These are phyloP conservation scores for Morpho deidamia DNA, from an alignment of 2,888 invertebrate species.

Conservation along the genomic window DNA sequence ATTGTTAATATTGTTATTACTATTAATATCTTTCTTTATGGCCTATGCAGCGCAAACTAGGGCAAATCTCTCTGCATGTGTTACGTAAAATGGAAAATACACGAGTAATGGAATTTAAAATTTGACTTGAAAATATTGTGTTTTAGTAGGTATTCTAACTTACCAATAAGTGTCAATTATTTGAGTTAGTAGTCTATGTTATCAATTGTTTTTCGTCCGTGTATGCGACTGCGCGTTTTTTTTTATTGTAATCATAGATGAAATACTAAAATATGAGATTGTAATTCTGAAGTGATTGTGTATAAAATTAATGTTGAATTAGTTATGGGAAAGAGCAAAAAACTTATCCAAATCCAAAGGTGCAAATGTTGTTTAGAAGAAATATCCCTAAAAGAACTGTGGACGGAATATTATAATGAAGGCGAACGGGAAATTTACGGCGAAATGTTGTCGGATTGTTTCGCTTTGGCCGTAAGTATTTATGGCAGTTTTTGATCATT, in stretches of 20 bases:
- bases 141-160: too few relatives aligned
- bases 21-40: too few relatives aligned
- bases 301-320: not conserved
- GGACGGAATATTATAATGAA: slow-evolving; percentile 37
- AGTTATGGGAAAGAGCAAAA: slow-evolving; percentile 11
- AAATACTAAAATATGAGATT: not conserved
- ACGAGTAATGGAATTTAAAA: too few relatives aligned
- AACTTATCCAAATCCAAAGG: slow-evolving; percentile 10
- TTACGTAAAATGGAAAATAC: too few relatives aligned
- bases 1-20: too few relatives aligned
- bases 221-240: too few relatives aligned
- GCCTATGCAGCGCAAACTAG: too few relatives aligned
- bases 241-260: not conserved
- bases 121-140: too few relatives aligned
- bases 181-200: too few relatives aligned
- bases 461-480: slow-evolving; percentile 45
- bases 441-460: slow-evolving; percentile 53
- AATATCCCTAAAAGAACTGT: slow-evolving; percentile 48
- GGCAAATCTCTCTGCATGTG: too few relatives aligned
- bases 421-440: slow-evolving; percentile 46
- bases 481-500: not conserved
- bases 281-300: not conserved
- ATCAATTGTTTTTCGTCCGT: not conserved
- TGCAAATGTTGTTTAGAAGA: slow-evolving; percentile 55
- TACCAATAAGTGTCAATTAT: too few relatives aligned